Evolutionary conservation across 1,140 invertebrate species (phyloP), one percentile per base, ranked within the genome.

Genomic region (Trachymyrmex septentrionalis): DNA sequence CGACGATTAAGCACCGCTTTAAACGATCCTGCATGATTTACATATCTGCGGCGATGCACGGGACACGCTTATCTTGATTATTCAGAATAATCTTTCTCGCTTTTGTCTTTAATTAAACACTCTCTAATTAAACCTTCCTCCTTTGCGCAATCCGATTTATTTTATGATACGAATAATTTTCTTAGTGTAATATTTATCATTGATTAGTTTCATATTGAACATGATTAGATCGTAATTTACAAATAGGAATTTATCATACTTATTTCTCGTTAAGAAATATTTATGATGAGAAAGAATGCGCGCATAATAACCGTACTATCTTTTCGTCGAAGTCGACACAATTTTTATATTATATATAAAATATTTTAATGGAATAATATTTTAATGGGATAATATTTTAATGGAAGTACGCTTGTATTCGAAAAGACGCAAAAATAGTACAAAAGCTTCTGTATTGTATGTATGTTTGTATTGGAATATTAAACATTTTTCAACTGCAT

Each of bases 1-100:
- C 44, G 61, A 67, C 76, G 27, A 80, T 76, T 76, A 76, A 57
- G n/a, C 55, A 12, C 5, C 44, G 44, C 61, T 80, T 80, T 80
- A 67, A 67, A 21, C 27, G 61, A 21, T 24, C 44, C 9, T 48
- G 19, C 14, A 12, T 19, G 72, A 66, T 80, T 67, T 57, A 80
- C 61, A 80, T 53, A 67, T 67, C 61, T 53, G n/a, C 14, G 48
- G 30, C 38, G 30, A 64, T 78, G 61, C 76, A 63, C 59, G 24
- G 21, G 16, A 63, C 34, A 34, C 44, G 44, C 27, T 80, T 38
- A 50, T 80, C 61, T 34, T 53, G 44, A 80, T 80, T 67, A 57
- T 34, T 34, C 44, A 44, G 2, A 77, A 77, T 21, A 27, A 27
- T 16, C 19, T 50, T 30, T 34, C 44, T 44, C 24, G 7, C 24